A percentile compares a stretch with the other conserved stretches of the same genome.
Conservation (phyloP, 2,797 vertebrate species). For the Macropus fuliginosus region DNA sequence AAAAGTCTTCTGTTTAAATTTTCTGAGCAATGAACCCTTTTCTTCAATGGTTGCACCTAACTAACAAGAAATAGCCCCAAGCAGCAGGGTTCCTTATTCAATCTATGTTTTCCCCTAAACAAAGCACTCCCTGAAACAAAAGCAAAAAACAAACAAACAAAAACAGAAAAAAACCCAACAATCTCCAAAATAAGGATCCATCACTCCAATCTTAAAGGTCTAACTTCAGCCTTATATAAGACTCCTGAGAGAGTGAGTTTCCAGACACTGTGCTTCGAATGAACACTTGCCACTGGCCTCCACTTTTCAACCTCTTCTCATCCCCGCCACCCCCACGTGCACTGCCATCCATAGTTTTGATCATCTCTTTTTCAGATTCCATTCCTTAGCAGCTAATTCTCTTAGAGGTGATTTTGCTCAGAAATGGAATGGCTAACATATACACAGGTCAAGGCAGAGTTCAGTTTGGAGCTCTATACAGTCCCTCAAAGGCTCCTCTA, state of each 20-base stretch:
- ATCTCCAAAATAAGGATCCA: not conserved
- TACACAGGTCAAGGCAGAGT: slow-evolving; percentile 77
- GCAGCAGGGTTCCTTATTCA: slow-evolving; percentile 66
- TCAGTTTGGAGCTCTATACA: slow-evolving; percentile 70
- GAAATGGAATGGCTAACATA: slow-evolving; percentile 70
- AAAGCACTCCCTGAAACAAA: slow-evolving; percentile 79
- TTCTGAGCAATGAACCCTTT: not conserved
- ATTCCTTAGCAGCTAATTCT: slow-evolving; percentile 79
- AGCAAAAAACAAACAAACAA: slow-evolving; percentile 73
- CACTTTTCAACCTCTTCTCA: not conserved
- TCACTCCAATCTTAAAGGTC: slow-evolving; percentile 13
- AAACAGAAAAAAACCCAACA: not conserved
- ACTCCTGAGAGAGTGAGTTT: slow-evolving; percentile 68
- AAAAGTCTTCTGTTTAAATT: slow-evolving; percentile 7
- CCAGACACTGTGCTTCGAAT: slow-evolving; percentile 73
- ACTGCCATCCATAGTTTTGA: slow-evolving; percentile 71
- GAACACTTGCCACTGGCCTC: slow-evolving; percentile 69
- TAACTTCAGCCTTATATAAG: slow-evolving; percentile 73
- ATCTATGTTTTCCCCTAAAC: slow-evolving; percentile 57
- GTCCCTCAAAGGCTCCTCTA: slow-evolving; percentile 73
- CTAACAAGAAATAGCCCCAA: slow-evolving; percentile 45
- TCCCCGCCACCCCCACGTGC: too few species aligned
- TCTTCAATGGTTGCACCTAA: slow-evolving; percentile 36
- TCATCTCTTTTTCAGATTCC: slow-evolving; percentile 70
- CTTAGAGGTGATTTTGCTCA: slow-evolving; percentile 73